Percentiles rank a stretch among this genome's conserved stretches.
Evolutionary conservation across 2,888 invertebrate species (phyloP).

Genomic region (Byasa hedistus): DNA sequence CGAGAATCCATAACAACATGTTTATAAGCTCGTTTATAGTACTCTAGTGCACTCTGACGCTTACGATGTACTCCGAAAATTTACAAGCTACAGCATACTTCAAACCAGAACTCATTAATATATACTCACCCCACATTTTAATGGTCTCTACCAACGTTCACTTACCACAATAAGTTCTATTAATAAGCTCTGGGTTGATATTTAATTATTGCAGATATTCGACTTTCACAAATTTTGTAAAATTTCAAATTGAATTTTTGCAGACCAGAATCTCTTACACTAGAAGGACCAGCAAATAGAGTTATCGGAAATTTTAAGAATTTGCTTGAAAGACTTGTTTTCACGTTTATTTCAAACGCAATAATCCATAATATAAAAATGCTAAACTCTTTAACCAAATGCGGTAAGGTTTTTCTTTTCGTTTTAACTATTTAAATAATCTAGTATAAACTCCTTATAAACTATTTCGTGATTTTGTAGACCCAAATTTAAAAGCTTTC

Average conservation of each 20-base stretch:
- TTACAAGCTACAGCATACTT: too few relatives aligned
- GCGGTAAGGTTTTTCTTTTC: slow-evolving; percentile 45
- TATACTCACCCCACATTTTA: too few relatives aligned
- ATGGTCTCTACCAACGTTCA: too few relatives aligned
- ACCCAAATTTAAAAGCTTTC: slow-evolving; percentile 7
- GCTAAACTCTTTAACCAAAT: slow-evolving; percentile 49
- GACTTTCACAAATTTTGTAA: too few relatives aligned
- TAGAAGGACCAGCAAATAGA: slow-evolving; percentile 58
- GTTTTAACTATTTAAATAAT: not conserved
- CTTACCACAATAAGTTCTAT: too few relatives aligned
- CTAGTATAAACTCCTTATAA: not conserved
- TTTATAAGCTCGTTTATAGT: too few relatives aligned
- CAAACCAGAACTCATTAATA: too few relatives aligned
- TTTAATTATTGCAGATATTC: too few relatives aligned
- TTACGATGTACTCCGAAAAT: too few relatives aligned
- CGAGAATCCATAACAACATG: too few relatives aligned
- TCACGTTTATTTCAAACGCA: slow-evolving; percentile 53
- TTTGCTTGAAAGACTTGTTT: slow-evolving; percentile 54
- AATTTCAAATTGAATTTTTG: slow-evolving; percentile 31
- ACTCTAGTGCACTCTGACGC: too few relatives aligned
- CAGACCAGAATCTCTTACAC: slow-evolving; percentile 57
- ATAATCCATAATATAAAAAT: slow-evolving; percentile 47
- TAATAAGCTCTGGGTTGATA: too few relatives aligned
- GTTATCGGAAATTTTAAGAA: slow-evolving; percentile 58
- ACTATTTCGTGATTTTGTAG: slow-evolving; percentile 3